phyloP scores from a whole-genome alignment of 2,797 vertebrate species.

The Valencia hispanica region DNA sequence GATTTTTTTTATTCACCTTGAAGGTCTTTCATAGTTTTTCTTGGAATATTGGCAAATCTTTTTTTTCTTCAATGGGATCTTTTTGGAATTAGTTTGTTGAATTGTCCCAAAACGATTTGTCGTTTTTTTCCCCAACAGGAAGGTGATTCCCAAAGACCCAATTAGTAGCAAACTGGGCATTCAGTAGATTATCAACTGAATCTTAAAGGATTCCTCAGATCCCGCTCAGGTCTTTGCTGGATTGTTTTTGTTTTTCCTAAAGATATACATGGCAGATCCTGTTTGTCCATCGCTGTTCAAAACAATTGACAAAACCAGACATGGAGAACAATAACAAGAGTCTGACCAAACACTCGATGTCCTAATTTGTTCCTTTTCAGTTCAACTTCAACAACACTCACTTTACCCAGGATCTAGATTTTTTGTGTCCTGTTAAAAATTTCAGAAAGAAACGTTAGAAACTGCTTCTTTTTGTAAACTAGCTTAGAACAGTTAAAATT shows the following conservation, averaged over 20 bases:
- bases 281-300: neutral
- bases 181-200: neutral
- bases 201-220: neutral
- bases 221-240: no score
- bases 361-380: neutral
- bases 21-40: neutral
- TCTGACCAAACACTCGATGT: neutral
- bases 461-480: constrained; percentile 2
- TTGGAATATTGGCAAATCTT: neutral
- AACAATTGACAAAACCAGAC: neutral
- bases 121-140: neutral
- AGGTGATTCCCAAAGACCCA: neutral
- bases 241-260: neutral
- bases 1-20: neutral
- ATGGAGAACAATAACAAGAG: neutral
- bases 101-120: neutral
- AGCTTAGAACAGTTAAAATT: neutral
- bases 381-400: neutral
- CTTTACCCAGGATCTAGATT: neutral
- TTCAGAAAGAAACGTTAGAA: neutral
- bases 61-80: neutral
- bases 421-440: neutral
- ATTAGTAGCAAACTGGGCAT: neutral
- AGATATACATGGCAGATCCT: neutral
- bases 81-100: neutral